Evolutionary conservation across 2,797 vertebrate genomes (phyloP).

Genomic region (Silurus aristotelis): DNA sequence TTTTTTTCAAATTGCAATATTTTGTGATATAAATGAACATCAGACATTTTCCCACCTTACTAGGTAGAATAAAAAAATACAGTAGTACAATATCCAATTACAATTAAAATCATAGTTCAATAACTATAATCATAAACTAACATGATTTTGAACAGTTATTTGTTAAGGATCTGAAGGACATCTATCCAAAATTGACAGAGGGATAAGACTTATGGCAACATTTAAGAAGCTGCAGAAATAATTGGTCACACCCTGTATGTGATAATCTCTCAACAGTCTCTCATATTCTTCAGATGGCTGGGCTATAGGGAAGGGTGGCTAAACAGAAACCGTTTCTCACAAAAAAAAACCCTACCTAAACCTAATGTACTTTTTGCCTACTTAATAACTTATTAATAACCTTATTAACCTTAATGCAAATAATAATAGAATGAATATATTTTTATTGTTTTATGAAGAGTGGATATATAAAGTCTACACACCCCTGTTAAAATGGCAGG

Average conservation of each 20-base stretch:
- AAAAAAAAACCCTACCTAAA: neutral
- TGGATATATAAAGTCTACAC: neutral
- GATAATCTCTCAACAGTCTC: neutral
- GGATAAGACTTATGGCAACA: neutral
- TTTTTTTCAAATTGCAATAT: neutral
- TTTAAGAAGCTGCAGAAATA: neutral
- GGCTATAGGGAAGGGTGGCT: neutral
- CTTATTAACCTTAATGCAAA: neutral
- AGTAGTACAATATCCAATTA: neutral
- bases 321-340: neutral
- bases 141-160: too few species aligned
- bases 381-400: neutral
- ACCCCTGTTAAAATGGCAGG: neutral
- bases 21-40: neutral
- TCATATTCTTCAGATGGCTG: neutral
- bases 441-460: neutral
- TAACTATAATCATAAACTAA: too few species aligned
- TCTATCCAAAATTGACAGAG: neutral
- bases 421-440: neutral
- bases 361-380: too few species aligned
- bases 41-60: neutral
- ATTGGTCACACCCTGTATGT: neutral
- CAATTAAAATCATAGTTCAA: too few species aligned
- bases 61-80: neutral
- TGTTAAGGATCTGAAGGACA: neutral